Conservation (phyloP, 2,888 invertebrate genomes). For the Bimastos eiseni region DNA sequence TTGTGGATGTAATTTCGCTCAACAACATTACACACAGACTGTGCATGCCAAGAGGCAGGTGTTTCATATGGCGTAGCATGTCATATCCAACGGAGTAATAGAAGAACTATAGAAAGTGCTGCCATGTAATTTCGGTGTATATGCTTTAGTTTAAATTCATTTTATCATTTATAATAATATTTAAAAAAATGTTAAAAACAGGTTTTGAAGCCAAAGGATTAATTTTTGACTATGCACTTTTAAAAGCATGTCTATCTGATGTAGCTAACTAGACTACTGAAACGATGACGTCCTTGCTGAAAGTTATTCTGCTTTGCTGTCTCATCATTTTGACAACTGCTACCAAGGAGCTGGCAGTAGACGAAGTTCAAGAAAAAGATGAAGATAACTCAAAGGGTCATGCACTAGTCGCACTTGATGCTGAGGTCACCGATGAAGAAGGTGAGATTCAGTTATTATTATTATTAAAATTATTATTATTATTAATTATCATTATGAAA, state of each 20-base stretch:
- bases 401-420: conserved; percentile 15
- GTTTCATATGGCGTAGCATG: too few species aligned
- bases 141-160: neutral
- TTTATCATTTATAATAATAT: neutral
- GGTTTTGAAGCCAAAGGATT: neutral
- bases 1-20: too few species aligned
- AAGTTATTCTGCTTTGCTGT: neutral
- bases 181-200: neutral
- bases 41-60: too few species aligned
- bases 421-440: conserved; percentile 6
- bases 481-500: neutral
- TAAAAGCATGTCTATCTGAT: neutral
- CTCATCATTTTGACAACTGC: neutral
- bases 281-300: neutral
- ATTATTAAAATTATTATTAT: too few species aligned
- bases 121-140: neutral
- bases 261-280: neutral
- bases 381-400: neutral
- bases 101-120: too few species aligned
- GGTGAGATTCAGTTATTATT: neutral
- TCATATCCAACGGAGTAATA: too few species aligned
- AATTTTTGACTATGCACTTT: neutral
- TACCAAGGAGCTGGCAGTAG: neutral
- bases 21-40: too few species aligned
- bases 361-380: neutral